phyloP scores from a whole-genome alignment of 1,140 invertebrate species.

The Drosophila azteca region DNA sequence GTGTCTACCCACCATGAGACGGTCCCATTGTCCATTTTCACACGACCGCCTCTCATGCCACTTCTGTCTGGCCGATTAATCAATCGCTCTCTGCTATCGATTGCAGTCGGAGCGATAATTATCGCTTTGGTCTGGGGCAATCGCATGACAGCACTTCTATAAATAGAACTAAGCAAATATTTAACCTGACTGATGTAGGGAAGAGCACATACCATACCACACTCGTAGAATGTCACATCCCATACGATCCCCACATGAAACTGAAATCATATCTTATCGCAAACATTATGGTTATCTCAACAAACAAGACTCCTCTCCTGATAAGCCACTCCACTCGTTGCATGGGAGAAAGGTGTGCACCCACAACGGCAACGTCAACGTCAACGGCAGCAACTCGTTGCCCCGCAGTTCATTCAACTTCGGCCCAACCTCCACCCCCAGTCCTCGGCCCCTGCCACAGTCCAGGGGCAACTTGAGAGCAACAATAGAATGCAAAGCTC shows the following conservation, averaged over 20 bases:
- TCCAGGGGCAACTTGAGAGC: conserved; percentile 7
- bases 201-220: neutral
- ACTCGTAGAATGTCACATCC: neutral
- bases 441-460: conserved; percentile 10
- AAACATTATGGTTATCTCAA: conserved; percentile 31
- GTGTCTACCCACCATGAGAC: conserved; percentile 27
- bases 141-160: conserved; percentile 36
- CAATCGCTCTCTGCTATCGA: conserved; percentile 12
- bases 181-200: conserved; percentile 7
- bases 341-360: conserved; percentile 31
- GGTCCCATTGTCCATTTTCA: conserved; percentile 31
- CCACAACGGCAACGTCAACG: conserved; percentile 2
- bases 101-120: neutral
- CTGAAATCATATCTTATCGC: conserved; percentile 56
- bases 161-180: conserved; percentile 42
- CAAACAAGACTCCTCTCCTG: conserved; percentile 17
- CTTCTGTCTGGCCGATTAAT: conserved; percentile 16
- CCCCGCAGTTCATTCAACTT: conserved; percentile 45
- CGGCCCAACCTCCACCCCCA: conserved; percentile 23
- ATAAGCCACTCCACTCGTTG: conserved; percentile 23
- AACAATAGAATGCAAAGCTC: conserved; percentile 43
- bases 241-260: neutral
- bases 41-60: conserved; percentile 2
- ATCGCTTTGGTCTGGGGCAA: conserved; percentile 9
- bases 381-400: conserved; percentile 19